phyloP scores from a whole-genome alignment of 2,888 invertebrate genomes.

The Eilema caniola region DNA sequence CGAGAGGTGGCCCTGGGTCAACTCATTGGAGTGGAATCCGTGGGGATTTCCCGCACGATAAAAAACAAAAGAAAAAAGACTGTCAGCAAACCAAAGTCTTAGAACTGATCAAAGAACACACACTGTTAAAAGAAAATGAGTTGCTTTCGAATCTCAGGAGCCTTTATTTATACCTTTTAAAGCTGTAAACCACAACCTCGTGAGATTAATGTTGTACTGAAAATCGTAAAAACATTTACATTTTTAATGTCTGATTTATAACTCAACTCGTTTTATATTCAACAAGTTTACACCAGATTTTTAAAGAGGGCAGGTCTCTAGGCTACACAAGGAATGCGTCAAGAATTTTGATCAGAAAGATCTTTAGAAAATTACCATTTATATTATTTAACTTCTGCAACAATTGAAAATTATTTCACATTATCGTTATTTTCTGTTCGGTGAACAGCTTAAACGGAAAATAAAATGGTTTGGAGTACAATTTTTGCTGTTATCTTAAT shows the following conservation, averaged over 20 bases:
- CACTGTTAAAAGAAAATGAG: too few species aligned
- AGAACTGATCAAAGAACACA: too few species aligned
- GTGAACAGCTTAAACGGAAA: neutral
- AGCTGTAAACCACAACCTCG: neutral
- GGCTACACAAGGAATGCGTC: constrained; percentile 14
- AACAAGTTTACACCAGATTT: constrained; percentile 21
- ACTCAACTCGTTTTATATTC: constrained; percentile 29
- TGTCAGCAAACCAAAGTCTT: too few species aligned
- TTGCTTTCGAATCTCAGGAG: neutral
- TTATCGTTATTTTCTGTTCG: constrained; percentile 10
- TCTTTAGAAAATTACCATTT: constrained; percentile 20
- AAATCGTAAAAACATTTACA: constrained; percentile 18
- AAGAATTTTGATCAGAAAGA: constrained; percentile 20
- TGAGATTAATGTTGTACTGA: neutral
- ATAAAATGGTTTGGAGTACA: constrained; percentile 2
- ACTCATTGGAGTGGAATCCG: too few species aligned
- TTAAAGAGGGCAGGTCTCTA: constrained; percentile 25
- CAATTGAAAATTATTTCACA: constrained; percentile 13
- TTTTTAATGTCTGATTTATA: constrained; percentile 27
- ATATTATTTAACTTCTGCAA: constrained; percentile 14
- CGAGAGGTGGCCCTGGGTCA: too few species aligned
- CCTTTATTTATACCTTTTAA: neutral
- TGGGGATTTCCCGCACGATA: too few species aligned
- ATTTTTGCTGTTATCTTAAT: neutral
- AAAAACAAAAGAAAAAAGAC: too few species aligned